phyloP scores from a whole-genome alignment of 2,797 vertebrate species.

The Atherinosoma microstoma region DNA sequence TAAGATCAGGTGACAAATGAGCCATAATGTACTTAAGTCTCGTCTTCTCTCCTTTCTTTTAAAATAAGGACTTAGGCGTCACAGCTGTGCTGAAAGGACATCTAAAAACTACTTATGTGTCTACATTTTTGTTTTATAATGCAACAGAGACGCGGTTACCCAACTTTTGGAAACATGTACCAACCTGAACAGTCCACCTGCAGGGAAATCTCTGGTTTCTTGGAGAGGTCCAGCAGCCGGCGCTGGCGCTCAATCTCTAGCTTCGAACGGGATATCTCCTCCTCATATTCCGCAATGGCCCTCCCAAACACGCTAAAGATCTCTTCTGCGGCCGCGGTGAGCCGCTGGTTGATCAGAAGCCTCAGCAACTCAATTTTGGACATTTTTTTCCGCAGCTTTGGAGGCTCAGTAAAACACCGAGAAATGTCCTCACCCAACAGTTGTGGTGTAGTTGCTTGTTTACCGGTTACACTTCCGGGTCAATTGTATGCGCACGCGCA shows the following conservation, averaged over 20 bases:
- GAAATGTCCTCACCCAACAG: background rate
- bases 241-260: conserved; percentile 59
- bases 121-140: background rate
- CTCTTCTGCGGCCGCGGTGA: conserved; percentile 64
- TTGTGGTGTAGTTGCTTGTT: conserved; percentile 14
- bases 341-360: conserved; percentile 67
- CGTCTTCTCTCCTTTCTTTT: too few relatives aligned
- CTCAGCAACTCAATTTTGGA: conserved; percentile 62
- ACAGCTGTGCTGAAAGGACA: too few relatives aligned
- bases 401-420: rapidly evolving
- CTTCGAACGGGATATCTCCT: conserved; percentile 61
- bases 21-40: too few relatives aligned
- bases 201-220: conserved; percentile 30
- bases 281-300: conserved; percentile 62
- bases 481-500: conserved; percentile 15
- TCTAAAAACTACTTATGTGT: too few relatives aligned
- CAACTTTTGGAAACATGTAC: too few relatives aligned
- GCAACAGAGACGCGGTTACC: background rate
- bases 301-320: conserved; percentile 67
- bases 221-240: conserved; percentile 55
- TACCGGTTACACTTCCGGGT: conserved; percentile 40
- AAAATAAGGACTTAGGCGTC: too few relatives aligned
- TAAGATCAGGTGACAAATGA: too few relatives aligned
- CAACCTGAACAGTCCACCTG: conserved; percentile 19
- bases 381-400: background rate